Evolutionary conservation across 2,113 vertebrate genomes (phyloP), one percentile per base, ranked within the genome.

Genomic region (Mixornis gularis): DNA sequence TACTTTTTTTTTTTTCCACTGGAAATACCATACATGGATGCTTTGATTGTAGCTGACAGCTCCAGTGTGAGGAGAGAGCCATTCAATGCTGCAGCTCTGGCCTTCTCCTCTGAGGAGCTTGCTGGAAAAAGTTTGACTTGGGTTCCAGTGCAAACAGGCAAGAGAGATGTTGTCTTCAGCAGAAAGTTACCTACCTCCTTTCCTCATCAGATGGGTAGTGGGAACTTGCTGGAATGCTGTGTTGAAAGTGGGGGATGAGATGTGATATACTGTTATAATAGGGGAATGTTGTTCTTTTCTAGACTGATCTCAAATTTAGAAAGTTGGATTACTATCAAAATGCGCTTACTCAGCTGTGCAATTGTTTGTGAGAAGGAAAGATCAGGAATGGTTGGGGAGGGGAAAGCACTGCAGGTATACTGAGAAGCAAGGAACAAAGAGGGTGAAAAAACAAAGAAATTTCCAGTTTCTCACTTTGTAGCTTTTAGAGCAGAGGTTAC

Each of bases 1-100:
- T 97, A 62, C 87, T 86, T 96, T 93, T 93, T 87, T 85, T 85
- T 93, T 94, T 96, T 95, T 95, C 94, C 78, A 95, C 92, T 96
- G 95, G 95, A 95, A 95, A 93, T 79, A 96, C 93, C 83, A 68
- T 94, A 72, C 96, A 83, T 65, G 79, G 83, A 95, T 93, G 88
- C 92, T 96, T 82, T 78, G 96, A 95, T 79, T 81, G 65, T 48
- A 85, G 88, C 96, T 94, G 93, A 94, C 84, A 90, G 94, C 74
- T 94, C 93, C 88, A 88, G 86, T 60, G 80, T 85, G 94, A 93
- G 68, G 79, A 93, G 46, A 90, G 79, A 78, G 55, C 48, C 6
- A 10, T 13, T 74, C 66, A 55, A 10, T 58, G 66, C 64, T 19
- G 32, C 13, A 25, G 20, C 40, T 73, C 62, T 72, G 94, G 41